Conservation (phyloP, 92 coral and sea anemone species). For the Palythoa caribaeorum region DNA sequence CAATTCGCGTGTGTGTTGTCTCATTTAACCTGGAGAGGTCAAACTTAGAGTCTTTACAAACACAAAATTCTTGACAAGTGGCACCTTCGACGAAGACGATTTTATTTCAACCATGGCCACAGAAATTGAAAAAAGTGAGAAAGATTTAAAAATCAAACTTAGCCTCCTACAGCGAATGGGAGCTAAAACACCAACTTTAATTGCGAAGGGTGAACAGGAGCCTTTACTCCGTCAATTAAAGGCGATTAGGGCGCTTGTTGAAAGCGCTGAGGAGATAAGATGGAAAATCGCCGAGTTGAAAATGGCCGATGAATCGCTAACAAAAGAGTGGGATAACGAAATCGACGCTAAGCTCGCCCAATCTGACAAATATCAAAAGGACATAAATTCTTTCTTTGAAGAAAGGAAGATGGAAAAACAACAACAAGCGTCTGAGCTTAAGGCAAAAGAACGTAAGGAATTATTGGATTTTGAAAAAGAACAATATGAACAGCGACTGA, state of each 20-base stretch:
- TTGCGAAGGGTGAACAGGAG: background rate
- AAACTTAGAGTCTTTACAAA: no score
- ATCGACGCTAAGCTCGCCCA: background rate
- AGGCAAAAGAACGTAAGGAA: background rate
- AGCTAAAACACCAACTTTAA: background rate
- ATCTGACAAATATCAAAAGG: background rate
- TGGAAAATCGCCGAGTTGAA: background rate
- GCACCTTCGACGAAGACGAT: background rate
- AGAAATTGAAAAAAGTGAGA: background rate
- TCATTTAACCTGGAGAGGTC: no score
- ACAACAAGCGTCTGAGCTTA: background rate
- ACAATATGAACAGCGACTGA: no score
- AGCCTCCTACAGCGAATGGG: background rate
- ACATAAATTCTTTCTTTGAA: background rate
- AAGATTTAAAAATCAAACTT: background rate
- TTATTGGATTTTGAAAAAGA: no score
- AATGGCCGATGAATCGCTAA: background rate
- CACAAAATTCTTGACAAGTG: no score
- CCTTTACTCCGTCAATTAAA: background rate
- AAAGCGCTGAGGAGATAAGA: background rate
- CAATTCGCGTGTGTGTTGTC: background rate
- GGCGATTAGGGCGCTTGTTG: background rate
- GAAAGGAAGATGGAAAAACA: background rate
- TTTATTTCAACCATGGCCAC: background rate
- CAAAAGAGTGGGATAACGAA: no score